Base-by-base conservation (phyloP, 2,888 invertebrate species). In the Pteria penguin region DNA sequence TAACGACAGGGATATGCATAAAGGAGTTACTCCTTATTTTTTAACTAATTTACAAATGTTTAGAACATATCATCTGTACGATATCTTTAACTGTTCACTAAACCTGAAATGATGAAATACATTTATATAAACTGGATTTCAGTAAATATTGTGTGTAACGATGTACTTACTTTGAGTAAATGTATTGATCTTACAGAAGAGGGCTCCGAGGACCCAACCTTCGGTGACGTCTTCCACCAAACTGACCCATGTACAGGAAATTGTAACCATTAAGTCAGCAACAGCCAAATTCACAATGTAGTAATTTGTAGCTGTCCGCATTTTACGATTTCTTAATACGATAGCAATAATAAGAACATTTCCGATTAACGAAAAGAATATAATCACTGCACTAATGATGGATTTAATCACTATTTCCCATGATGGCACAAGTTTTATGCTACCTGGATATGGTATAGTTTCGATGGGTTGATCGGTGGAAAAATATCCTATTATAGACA, bases 111-210 rank as follows among this genome's bases (percentile, higher is more conserved):
- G n/a, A n/a, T n/a, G n/a, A n/a, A n/a, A n/a, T n/a, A n/a, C n/a
- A n/a, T n/a, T n/a, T n/a, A n/a, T n/a, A n/a, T n/a, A n/a, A n/a
- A n/a, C n/a, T n/a, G n/a, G n/a, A n/a, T n/a, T n/a, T n/a, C n/a
- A n/a, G n/a, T n/a, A n/a, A n/a, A n/a, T n/a, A n/a, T n/a, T n/a
- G n/a, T n/a, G n/a, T n/a, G n/a, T n/a, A 24, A 24, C 14, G 14
- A 32, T 24, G 24, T 32, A 52, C 14, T 91, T 91, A 95, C 95
- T 95, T 93, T 96, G 95, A 55, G 96, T 90, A 85, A 96, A 95
- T 1, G 95, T 96, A 92, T 97, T 96, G 84, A 95, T 93, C 82
- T 94, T 94, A 89, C 97, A 97, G 27, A 96, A 96, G 76, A 95
- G 93, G 18, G 93, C 92, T 32, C 95, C 96, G 75, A 97, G 92